These are phyloP conservation scores for Diarsia rubi DNA, from an alignment of 2,888 invertebrate species.

Conservation along the genomic window DNA sequence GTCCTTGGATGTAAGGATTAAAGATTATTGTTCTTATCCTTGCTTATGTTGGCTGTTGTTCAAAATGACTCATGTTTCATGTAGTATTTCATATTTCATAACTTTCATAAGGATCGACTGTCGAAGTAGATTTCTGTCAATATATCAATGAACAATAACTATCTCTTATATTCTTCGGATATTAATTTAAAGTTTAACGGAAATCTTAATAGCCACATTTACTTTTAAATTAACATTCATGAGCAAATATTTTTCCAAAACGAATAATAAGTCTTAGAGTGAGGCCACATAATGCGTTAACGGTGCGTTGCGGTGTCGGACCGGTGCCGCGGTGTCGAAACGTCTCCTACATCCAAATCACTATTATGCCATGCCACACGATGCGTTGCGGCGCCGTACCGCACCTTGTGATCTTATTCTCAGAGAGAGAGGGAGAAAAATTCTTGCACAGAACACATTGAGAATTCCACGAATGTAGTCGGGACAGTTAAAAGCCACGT, in stretches of 20 bases:
- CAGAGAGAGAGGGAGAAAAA: not conserved
- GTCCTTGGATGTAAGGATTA: conserved; percentile 29
- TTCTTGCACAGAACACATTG: not conserved
- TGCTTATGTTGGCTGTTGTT: conserved; percentile 33
- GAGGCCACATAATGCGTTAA: no score
- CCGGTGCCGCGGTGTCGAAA: no score
- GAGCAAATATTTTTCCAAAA: not conserved
- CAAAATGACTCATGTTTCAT: conserved; percentile 20
- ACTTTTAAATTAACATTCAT: not conserved
- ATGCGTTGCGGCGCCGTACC: no score
- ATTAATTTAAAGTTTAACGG: no score
- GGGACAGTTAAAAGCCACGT: not conserved
- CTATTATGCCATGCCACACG: no score
- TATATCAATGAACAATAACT: not conserved
- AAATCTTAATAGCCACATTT: not conserved
- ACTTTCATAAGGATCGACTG: not conserved
- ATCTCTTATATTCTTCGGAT: no score
- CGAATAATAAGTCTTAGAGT: no score
- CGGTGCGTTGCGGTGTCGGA: no score
- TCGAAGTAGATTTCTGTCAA: not conserved
- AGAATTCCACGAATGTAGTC: not conserved
- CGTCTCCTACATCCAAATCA: no score
- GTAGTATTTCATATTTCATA: conserved; percentile 3
- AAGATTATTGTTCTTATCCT: conserved; percentile 25
- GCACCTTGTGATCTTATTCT: no score